phyloP scores from a whole-genome alignment of 2,888 invertebrate genomes.

The Pristionchus exspectatus region DNA sequence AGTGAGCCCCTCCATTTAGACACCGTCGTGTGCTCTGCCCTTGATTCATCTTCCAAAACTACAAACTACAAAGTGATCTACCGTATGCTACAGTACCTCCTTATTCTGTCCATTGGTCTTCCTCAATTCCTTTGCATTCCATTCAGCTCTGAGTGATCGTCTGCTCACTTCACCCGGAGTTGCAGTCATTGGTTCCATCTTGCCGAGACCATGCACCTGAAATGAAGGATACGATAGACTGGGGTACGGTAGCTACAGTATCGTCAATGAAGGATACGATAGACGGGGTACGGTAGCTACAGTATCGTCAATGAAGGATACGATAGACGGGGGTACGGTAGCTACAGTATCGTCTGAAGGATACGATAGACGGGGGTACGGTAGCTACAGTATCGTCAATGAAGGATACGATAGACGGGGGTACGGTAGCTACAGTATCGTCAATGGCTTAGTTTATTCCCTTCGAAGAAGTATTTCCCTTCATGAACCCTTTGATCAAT shows the following conservation, averaged over 20 bases:
- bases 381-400: no score
- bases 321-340: no score
- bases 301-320: no score
- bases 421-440: neutral
- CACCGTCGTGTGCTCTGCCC: neutral
- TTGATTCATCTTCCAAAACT: neutral
- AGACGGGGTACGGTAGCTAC: no score
- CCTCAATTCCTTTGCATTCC: neutral
- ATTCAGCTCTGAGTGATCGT: constrained; percentile 27
- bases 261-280: no score
- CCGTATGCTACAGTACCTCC: constrained; percentile 10
- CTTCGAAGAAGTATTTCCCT: neutral
- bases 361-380: no score
- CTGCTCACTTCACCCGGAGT: constrained; percentile 9
- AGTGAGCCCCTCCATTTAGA: constrained; percentile 3
- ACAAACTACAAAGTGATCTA: neutral
- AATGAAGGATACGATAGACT: neutral
- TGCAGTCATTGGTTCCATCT: neutral
- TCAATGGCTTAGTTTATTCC: neutral
- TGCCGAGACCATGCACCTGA: constrained; percentile 50
- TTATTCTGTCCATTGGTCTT: constrained; percentile 12
- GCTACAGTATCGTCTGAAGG: no score
- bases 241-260: no score
- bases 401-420: no score
- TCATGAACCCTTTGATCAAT: neutral